Conservation (phyloP, 2,888 invertebrate genomes). For the Allolobophora icterica region DNA sequence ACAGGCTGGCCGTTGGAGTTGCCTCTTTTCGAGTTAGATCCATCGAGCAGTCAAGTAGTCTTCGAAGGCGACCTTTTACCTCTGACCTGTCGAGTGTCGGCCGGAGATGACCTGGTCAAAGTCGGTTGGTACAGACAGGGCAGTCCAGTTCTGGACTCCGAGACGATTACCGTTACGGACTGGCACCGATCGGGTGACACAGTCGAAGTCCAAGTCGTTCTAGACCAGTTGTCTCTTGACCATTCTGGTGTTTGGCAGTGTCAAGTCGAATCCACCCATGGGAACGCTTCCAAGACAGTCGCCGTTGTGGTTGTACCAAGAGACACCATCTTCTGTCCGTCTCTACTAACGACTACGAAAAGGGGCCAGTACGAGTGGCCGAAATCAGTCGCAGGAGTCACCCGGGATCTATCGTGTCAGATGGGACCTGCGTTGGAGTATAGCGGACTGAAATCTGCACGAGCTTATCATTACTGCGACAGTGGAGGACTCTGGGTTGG, state of each 20-base stretch:
- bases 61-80: conserved; percentile 85
- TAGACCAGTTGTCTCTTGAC: neutral
- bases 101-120: neutral
- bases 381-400: neutral
- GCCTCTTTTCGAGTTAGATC: conserved; percentile 72
- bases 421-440: neutral
- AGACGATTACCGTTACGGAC: neutral
- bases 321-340: neutral
- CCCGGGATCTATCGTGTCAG: neutral
- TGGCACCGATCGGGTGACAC: neutral
- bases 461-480: neutral
- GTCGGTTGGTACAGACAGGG: neutral
- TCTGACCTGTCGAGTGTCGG: conserved; percentile 72
- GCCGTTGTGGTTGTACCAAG: neutral
- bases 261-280: neutral
- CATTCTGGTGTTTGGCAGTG: neutral
- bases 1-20: conserved; percentile 61
- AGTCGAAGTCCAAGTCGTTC: neutral
- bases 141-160: neutral
- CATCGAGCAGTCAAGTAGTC: conserved; percentile 77
- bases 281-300: neutral
- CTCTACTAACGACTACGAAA: neutral
- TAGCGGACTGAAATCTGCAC: neutral
- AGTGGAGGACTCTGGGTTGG: neutral
- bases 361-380: neutral